Base-by-base conservation (phyloP, 1,140 invertebrate genomes). In the Hylaeus volcanicus region DNA sequence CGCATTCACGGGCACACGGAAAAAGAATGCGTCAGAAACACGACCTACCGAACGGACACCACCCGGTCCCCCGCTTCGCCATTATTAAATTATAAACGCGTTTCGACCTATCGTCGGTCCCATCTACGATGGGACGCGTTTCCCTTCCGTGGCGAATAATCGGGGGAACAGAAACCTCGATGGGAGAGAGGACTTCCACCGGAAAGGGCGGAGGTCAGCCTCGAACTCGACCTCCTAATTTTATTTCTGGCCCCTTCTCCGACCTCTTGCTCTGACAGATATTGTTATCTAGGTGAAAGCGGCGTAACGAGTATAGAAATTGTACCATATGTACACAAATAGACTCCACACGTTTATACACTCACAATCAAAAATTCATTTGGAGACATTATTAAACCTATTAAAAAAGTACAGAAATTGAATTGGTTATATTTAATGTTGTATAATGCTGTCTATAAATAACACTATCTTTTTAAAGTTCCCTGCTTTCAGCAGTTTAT, bases 51-150 rank as follows among this genome's bases (percentile, higher is more conserved):
- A 41, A 12, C 53, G 78, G 45, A 74, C 78, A 60, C 79, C 68
- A 61, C 63, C 73, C 41, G 39, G n/a, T 64, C 26, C 51, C 45
- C 45, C 12, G 43, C 5, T 26, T 26, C 26, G 4, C 68, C 43
- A 74, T 80, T 83, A 80, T 80, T 74, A 81, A 81, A 83, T 81
- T 81, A 76, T 81, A 83, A 83, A 76, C 66, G 72, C 66, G 68
- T 83, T 79, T 63, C 75, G 71, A 80, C 56, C 43, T 80, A 74
- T 72, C 77, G 65, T 15, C 66, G 26, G 51, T 56, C 48, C 66
- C 82, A 81, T 68, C 63, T 66, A 79, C 39, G 41, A 43, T 64
- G 53, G 53, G 37, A 53, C 41, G 26, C 74, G 55, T 53, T 66
- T 45, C 70, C 26, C 12, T 61, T 56, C 65, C 79, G 74, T 56